Base-by-base conservation (phyloP, 37 sponge, comb jelly and placozoan genomes). In the Tethya wilhelma region DNA sequence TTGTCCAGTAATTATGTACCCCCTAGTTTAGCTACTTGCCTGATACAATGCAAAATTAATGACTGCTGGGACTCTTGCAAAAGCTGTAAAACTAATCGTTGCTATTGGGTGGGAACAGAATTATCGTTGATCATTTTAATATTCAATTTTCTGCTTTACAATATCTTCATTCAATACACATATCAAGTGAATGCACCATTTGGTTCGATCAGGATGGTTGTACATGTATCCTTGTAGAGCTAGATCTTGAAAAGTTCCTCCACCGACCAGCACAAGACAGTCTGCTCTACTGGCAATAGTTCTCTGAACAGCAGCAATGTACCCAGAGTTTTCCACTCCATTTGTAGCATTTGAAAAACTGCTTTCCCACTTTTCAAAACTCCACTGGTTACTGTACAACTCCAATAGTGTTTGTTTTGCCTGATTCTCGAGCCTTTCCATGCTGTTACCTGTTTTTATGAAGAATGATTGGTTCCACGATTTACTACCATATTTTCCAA, bases 211-310 rank as follows among this genome's bases (percentile, higher is more conserved):
- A 17, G 37, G 34, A 58, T 71, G 71, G 45, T 22, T 58, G 2
- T 25, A 29, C 11, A 58, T 22, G 37, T 72, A 72, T 28, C 38
- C 56, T 8, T 71, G 67, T 0, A 64, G 36, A 32, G 83, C 73
- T 9, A 82, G 7, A 2, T 57, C 74, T 25, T 82, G 72, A 42
- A 63, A 72, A 58, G 72, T 64, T 5, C 80, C 71, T 56, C 80
- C 80, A 36, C 69, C 80, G 33, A 80, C 11, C 42, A 80, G 44
- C 14, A 80, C 20, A 2, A 70, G 70, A 37, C 80, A 80, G 60
- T 68, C 71, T n/a, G 69, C 56, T 4, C 58, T 22, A 44, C 69
- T 56, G n/a, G 80, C 80, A 5, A 80, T 32, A 25, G 70, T 58
- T 8, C 80, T 38, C 71, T 80, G 80, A 4, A 76, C 32, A 17